Evolutionary conservation across 2,797 vertebrate genomes (phyloP).

Genomic region (Acrocephalus scirpaceus): DNA sequence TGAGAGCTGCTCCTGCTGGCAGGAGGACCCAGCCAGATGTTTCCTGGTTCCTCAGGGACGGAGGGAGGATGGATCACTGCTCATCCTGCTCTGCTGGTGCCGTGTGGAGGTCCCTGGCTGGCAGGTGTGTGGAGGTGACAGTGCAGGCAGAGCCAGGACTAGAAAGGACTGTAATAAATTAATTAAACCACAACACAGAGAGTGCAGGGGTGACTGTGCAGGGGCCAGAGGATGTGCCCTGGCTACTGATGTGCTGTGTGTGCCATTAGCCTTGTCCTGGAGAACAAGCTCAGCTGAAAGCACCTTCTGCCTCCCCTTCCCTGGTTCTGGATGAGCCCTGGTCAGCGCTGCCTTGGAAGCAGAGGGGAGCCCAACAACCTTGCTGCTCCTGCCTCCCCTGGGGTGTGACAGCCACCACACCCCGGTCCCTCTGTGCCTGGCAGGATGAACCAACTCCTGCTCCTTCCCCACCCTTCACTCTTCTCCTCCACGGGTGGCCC

Average conservation of each 20-base stretch:
- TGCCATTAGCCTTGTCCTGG: not conserved
- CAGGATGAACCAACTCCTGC: not conserved
- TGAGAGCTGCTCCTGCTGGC: not conserved
- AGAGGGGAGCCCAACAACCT: not conserved
- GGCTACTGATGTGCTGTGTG: not conserved
- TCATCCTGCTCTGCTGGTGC: not conserved
- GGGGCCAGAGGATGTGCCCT: not conserved
- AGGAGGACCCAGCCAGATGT: not conserved
- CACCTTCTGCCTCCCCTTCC: not conserved
- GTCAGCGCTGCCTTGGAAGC: not conserved
- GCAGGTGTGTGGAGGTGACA: not conserved
- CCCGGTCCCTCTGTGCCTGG: accelerated
- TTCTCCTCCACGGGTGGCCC: not conserved
- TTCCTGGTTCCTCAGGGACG: not conserved
- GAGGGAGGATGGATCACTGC: not conserved
- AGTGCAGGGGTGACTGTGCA: accelerated
- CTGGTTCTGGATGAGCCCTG: not conserved
- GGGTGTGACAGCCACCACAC: not conserved
- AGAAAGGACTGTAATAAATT: not conserved
- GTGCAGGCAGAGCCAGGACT: not conserved
- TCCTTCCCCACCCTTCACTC: not conserved
- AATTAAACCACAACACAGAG: not conserved
- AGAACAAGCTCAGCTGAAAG: not conserved
- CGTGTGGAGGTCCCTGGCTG: not conserved
- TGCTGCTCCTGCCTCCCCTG: not conserved